Conservation (phyloP, 2,888 invertebrate species). For the Oegoconia quadripuncta region DNA sequence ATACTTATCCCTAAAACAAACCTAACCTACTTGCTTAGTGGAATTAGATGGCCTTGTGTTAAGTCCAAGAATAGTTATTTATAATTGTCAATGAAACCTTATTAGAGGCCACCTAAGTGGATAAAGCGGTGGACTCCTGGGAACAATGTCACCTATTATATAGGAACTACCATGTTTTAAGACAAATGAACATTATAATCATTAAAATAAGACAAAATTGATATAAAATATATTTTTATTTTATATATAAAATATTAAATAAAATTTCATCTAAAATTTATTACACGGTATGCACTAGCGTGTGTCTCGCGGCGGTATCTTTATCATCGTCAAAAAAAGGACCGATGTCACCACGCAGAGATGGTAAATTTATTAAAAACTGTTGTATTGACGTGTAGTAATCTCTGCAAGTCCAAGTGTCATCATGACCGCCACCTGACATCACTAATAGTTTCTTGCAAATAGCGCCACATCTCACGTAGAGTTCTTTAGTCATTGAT, state of each 20-base stretch:
- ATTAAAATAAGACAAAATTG: not conserved
- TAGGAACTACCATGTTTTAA: too few relatives aligned
- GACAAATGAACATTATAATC: too few relatives aligned
- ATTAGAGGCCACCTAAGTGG: too few relatives aligned
- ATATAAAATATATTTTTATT: not conserved
- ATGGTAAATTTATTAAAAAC: conserved; percentile 64
- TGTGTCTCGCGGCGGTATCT: conserved; percentile 30
- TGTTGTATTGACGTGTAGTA: conserved; percentile 82
- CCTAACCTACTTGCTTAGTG: too few relatives aligned
- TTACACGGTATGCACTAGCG: conserved; percentile 46
- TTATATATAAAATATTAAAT: not conserved
- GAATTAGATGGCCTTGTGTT: too few relatives aligned
- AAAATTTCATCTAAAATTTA: conserved; percentile 2
- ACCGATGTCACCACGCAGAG: conserved; percentile 44
- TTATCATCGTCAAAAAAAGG: conserved; percentile 46
- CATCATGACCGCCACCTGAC: conserved; percentile 93
- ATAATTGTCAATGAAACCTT: too few relatives aligned
- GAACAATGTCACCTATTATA: too few relatives aligned
- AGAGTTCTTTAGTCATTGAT: conserved; percentile 91
- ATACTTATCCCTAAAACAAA: too few relatives aligned
- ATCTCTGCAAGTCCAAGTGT: conserved; percentile 94
- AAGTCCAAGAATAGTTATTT: too few relatives aligned
- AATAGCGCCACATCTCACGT: conserved; percentile 85
- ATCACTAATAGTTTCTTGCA: conserved; percentile 89
- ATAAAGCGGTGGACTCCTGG: too few relatives aligned